Evolutionary conservation across 2,888 invertebrate genomes (phyloP), one percentile per base, ranked within the genome.

Genomic region (Caenorhabditis zanzibari): DNA sequence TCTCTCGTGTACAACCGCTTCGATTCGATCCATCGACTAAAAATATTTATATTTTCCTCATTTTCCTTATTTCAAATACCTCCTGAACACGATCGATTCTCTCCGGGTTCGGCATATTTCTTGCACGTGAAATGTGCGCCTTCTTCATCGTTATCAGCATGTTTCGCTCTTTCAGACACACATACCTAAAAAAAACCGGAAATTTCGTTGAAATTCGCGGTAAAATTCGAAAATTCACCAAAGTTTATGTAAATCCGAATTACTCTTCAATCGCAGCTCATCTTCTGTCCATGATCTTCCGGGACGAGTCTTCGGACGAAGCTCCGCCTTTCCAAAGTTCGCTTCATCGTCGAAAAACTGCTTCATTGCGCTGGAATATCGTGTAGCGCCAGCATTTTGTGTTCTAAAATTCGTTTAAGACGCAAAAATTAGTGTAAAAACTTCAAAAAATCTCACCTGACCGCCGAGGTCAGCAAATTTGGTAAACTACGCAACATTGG

Each of bases 101-200:
- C 76, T 92, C 92, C 9, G 91, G 91, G 85, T 92, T 92, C 9
- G 92, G 91, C 79, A 92, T 74, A 28, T 82, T 69, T 12, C 82
- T 47, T 0, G 82, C 85, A 91, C 95, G 94, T 52, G 94, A 93
- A 35, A 90, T 95, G 95, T 93, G 95, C 95, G 92, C 91, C 71
- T 85, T 86, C 68, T 95, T 95, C 98, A 98, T 97, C 1, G 98
- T 98, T 85, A 96, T 93, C 22, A 99, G 94, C 98, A 98, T 98
- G 93, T 99, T 99, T 73, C 95, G 94, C 93, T 99, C 99, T 93
- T 98, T 99, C 71, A 98, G 93, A 76, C 99, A 93, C 19, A 96
- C 94, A 93, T 94, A 96, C 95, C 95, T 95, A 86, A 24, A 87
- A 16, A 41, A 38, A 10, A 32, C n/a, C n/a, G n/a, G 3, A 4